A percentile compares a stretch with the other conserved stretches of the same genome.
These are phyloP conservation scores for Chaetodon auriga DNA, from an alignment of 2,113 vertebrate genomes.

Conservation along the genomic window DNA sequence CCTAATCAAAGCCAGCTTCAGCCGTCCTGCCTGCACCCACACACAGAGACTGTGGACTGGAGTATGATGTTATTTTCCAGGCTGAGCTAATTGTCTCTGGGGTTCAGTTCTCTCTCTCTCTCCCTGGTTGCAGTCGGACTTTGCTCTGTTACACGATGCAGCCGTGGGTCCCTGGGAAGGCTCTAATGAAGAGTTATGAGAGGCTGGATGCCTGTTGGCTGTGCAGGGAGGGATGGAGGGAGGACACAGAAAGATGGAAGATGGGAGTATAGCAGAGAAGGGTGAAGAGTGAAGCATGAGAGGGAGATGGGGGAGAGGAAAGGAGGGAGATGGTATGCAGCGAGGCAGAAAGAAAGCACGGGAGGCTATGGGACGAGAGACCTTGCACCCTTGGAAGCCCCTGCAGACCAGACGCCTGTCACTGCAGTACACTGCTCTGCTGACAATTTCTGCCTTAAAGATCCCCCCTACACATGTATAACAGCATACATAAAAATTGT, in stretches of 20 bases:
- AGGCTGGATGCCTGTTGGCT: conserved; percentile 77
- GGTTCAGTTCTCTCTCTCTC: conserved; percentile 63
- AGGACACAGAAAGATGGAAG: conserved; percentile 45
- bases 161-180: conserved; percentile 68
- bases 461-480: too few relatives aligned
- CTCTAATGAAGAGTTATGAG: conserved; percentile 84
- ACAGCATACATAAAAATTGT: too few relatives aligned
- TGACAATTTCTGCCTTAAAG: neutral
- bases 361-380: conserved; percentile 5
- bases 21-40: conserved; percentile 53
- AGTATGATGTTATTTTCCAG: conserved; percentile 82
- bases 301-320: neutral
- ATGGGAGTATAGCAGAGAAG: conserved; percentile 36
- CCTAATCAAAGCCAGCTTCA: conserved; percentile 71
- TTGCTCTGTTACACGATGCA: conserved; percentile 71
- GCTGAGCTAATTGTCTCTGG: conserved; percentile 82
- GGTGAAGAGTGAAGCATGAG: conserved; percentile 39
- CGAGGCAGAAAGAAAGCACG: conserved; percentile 40
- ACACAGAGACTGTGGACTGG: conserved; percentile 56
- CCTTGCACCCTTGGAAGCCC: conserved; percentile 22
- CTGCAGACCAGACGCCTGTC: conserved; percentile 37
- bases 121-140: conserved; percentile 70
- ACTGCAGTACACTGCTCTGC: conserved; percentile 13
- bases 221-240: conserved; percentile 59
- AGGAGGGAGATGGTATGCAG: conserved; percentile 32